Conservation (phyloP, 1,140 invertebrate species). For the Scaptomyza hsui region DNA sequence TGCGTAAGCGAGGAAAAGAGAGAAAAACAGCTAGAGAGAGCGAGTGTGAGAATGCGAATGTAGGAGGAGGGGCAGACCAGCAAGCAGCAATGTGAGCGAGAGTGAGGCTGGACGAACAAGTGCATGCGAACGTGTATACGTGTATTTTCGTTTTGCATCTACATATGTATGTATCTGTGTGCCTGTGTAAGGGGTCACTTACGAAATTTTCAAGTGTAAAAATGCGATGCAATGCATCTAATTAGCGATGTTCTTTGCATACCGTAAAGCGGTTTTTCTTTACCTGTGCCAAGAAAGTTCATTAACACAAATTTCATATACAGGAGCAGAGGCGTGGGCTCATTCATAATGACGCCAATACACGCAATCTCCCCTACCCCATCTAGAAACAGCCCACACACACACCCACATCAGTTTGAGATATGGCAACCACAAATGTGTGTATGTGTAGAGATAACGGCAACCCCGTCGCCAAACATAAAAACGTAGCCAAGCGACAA, state of each 20-base stretch:
- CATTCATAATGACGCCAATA: conserved; percentile 62
- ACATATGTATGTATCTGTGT: conserved; percentile 15
- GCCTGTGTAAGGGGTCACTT: conserved; percentile 39
- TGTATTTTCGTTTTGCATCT: conserved; percentile 1
- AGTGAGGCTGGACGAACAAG: conserved; percentile 52
- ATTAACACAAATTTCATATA: conserved; percentile 64
- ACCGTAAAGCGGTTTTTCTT: conserved; percentile 5
- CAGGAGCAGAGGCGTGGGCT: conserved; percentile 34
- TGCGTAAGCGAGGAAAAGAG: conserved; percentile 36
- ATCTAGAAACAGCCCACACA: conserved; percentile 12
- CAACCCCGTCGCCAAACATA: conserved; percentile 65
- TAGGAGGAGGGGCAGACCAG: conserved; percentile 6
- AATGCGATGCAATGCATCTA: conserved; percentile 48
- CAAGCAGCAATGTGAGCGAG: conserved; percentile 4
- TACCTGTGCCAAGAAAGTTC: conserved; percentile 49
- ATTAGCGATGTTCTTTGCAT: conserved; percentile 41
- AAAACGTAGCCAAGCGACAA: conserved; percentile 68
- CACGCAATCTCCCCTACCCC: conserved; percentile 16
- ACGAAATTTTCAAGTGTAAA: conserved; percentile 56
- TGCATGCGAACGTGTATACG: conserved; percentile 42
- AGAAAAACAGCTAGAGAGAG: conserved; percentile 22
- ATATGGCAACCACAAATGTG: conserved; percentile 59
- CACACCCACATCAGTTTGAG: conserved; percentile 26
- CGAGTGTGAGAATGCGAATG: conserved; percentile 34
- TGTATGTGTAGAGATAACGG: conserved; percentile 73